Percentiles rank a stretch among this genome's conserved stretches.
phyloP scores from a whole-genome alignment of 2,113 vertebrate genomes.

The Struthidea cinerea region DNA sequence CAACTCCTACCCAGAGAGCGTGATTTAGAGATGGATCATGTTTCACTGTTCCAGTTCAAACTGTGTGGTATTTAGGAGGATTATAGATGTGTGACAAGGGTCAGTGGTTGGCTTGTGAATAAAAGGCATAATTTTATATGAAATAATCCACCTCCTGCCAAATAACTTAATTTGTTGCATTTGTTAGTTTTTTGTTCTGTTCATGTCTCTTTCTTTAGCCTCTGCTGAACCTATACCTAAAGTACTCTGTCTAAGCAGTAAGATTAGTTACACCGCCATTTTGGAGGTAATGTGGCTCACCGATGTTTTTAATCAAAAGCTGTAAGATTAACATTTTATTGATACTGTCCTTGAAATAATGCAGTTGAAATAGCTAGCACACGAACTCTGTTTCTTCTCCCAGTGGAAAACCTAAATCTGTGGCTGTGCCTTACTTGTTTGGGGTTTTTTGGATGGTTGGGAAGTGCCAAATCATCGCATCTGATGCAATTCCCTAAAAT shows the following conservation, averaged over 20 bases:
- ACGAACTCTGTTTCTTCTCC: neutral
- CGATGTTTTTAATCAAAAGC: neutral
- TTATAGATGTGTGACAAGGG: neutral
- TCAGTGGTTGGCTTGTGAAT: neutral
- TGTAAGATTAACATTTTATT: neutral
- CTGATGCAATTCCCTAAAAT: neutral
- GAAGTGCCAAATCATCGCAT: neutral
- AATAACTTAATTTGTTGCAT: neutral
- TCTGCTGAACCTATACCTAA: neutral
- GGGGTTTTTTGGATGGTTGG: neutral
- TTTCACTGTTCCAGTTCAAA: neutral
- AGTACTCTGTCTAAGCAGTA: neutral
- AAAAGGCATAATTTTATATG: neutral
- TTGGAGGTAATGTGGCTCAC: neutral
- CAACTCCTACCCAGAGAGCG: neutral
- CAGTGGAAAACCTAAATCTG: neutral
- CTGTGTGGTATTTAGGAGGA: neutral
- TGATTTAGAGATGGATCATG: no score
- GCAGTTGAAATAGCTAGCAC: neutral
- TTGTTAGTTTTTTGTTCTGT: neutral
- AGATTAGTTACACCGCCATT: neutral
- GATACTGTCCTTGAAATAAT: neutral
- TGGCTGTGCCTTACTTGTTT: neutral
- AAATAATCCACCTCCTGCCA: neutral
- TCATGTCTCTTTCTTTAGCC: neutral